These are phyloP conservation scores for Heliconius hortense DNA, from an alignment of 2,888 invertebrate species.

Conservation along the genomic window DNA sequence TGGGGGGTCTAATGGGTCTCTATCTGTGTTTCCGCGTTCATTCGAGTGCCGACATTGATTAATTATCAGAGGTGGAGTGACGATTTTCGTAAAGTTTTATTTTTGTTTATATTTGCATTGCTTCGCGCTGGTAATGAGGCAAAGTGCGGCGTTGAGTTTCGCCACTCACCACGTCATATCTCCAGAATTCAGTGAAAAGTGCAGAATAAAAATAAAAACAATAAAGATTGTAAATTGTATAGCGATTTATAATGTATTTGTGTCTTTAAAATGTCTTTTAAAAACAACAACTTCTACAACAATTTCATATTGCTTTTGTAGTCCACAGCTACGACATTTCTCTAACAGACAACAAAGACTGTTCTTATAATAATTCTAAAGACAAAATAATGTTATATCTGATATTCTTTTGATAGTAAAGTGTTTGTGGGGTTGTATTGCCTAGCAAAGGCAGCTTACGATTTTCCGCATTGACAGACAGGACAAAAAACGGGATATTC, in stretches of 20 bases:
- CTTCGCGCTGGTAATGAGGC: no score
- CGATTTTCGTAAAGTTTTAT: background rate
- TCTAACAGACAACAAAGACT: background rate
- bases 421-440: background rate
- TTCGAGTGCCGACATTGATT: conserved; percentile 19
- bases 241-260: conserved; percentile 1
- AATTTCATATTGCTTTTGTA: conserved; percentile 12
- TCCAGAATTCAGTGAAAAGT: no score
- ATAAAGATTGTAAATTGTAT: no score
- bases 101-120: background rate
- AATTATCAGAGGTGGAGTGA: background rate
- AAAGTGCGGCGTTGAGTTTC: no score
- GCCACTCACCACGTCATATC: no score
- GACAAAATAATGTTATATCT: conserved; percentile 8
- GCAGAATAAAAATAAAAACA: no score
- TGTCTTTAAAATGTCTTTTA: conserved; percentile 26
- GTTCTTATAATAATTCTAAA: conserved; percentile 7
- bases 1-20: conserved; percentile 24
- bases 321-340: conserved; percentile 1
- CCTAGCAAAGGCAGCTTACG: background rate
- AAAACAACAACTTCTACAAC: conserved; percentile 1
- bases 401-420: conserved; percentile 8
- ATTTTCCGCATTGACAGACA: background rate
- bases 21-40: conserved; percentile 30
- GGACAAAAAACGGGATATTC: background rate